Conservation (phyloP, 2,888 invertebrate genomes). For the Drosophila leonis region DNA sequence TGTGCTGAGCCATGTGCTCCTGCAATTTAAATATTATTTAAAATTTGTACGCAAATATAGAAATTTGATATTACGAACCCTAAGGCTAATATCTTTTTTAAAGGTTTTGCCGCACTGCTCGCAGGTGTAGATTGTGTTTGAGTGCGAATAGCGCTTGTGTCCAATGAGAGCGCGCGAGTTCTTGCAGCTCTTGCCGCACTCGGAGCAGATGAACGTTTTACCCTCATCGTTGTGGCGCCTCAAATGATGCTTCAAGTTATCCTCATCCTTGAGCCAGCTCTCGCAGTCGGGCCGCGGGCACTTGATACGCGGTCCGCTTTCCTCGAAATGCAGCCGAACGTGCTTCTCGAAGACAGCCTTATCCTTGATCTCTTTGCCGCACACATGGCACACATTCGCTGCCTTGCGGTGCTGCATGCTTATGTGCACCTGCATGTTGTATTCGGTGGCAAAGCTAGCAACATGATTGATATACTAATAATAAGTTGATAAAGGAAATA, state of each 20-base stretch:
- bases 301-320: constrained; percentile 84
- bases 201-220: constrained; percentile 75
- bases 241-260: constrained; percentile 84
- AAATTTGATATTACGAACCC: constrained; percentile 54
- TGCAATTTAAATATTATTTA: constrained; percentile 31
- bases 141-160: constrained; percentile 84
- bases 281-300: constrained; percentile 84
- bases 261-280: constrained; percentile 84
- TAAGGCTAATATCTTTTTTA: constrained; percentile 83
- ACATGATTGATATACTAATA: neutral
- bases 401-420: constrained; percentile 82
- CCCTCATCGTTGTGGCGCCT: constrained; percentile 82
- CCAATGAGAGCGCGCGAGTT: constrained; percentile 83
- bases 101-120: constrained; percentile 84
- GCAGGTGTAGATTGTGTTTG: constrained; percentile 78
- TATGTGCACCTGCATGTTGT: constrained; percentile 82
- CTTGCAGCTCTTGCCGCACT: constrained; percentile 83
- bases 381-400: constrained; percentile 84
- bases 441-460: constrained; percentile 83
- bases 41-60: neutral
- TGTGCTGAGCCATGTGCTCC: constrained; percentile 85
- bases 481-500: neutral
- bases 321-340: constrained; percentile 83
- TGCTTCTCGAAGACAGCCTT: constrained; percentile 84
- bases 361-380: constrained; percentile 84